Base-by-base conservation (phyloP, 2,797 vertebrate genomes). In the Gobio occitaniae region DNA sequence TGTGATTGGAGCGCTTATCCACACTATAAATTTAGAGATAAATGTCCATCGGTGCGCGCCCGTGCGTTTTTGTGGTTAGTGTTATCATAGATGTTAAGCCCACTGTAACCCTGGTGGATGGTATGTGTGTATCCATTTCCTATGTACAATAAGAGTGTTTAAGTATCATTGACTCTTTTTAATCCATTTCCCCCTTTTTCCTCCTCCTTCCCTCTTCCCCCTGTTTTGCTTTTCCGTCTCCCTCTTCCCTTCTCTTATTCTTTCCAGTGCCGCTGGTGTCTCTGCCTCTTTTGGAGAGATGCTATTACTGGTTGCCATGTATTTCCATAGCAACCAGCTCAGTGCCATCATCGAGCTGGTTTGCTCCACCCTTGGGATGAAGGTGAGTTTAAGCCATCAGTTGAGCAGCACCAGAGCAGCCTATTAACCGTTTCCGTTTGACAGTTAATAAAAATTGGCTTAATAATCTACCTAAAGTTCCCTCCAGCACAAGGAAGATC, bases 251-350 rank as follows among this genome's bases (percentile, higher is more conserved):
- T 44, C 90, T 38, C 82, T 87, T 89, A 78, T 87, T 89, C 80
- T 78, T 85, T 85, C 82, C 92, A 99, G 98, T 91, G 98, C 98
- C 90, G 98, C 98, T 68, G 98, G 98, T 15, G 98, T 99, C 56
- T 97, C 98, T 70, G 98, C 98, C 89, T 99, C 98, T 88, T 99
- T 99, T 90, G 98, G 98, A 91, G 98, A 99, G 95, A 99, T 99
- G 98, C 94, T 99, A 29, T 94, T 99, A 90, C 91, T 99, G 95
- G 98, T 99, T 88, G 98, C 98, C 89, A 99, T 99, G 98, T 99
- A 99, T 92, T 99, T 99, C 95, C 98, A 99, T 91, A 99, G 98
- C 93, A 99, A 98, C 93, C 98, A 99, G 91, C 97, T 99, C 87
- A 98, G 96, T 89, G 97, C 98, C 89, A 99, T 99, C 94, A 99